Evolutionary conservation across 1,140 invertebrate genomes (phyloP), one percentile per base, ranked within the genome.

Genomic region (Steinernema feltiae): DNA sequence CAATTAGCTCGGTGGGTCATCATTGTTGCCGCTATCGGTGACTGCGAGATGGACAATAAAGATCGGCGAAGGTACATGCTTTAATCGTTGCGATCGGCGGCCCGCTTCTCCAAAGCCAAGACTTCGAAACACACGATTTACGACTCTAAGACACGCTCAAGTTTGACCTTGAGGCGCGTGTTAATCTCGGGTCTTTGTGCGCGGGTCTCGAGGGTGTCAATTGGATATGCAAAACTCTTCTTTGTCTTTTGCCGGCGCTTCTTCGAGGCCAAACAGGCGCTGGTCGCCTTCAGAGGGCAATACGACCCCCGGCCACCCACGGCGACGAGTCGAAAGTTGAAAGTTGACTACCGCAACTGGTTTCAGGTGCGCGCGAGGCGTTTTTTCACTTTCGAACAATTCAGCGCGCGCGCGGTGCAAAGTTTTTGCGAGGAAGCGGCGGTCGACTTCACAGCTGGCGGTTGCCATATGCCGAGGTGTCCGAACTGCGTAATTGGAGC

Each of bases 391-490:
- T 63, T 63, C 24, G 53, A 27, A 63, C 53, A 27, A 63, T 63
- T 63, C n/a, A n/a, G 24, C 24, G 7, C 53, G 53, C 12, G 24
- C 53, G 53, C 24, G 53, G 15, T 7, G 24, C 53, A 21, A 63
- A 63, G 15, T 63, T 63, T 63, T 63, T 63, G 53, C 24, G 24
- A 63, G 53, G 53, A 63, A 63, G 53, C 15, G 24, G 53, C 15
- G 15, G 12, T 15, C 53, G 24, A 63, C 53, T 63, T 12, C 12
- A 63, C 7, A 63, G 24, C 24, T 27, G 53, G 15, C 53, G 3
- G 53, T 63, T 63, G 53, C 53, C 53, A 63, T 63, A 63, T 27
- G 53, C 53, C 53, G 53, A 63, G 53, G 53, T 63, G 53, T 63
- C 53, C 53, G 53, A 63, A 63, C 53, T 46, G 41, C 41, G 7